Conservation (phyloP, 2,797 vertebrate genomes). For the Eurystomus glaucurus region DNA sequence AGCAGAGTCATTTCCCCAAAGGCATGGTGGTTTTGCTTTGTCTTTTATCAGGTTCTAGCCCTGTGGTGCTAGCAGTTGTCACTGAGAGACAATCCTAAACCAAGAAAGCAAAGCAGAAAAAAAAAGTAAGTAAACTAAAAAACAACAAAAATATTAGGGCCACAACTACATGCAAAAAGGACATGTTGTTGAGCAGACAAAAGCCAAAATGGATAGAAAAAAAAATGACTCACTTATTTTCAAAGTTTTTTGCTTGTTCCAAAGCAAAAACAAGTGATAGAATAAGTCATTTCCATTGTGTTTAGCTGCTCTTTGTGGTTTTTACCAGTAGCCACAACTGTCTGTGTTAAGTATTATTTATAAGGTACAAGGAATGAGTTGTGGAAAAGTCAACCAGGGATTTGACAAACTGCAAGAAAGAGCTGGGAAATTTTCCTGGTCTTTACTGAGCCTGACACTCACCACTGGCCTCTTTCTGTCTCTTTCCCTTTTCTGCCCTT, state of each 20-base stretch:
- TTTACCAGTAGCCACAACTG: conserved; percentile 65
- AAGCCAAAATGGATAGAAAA: background rate
- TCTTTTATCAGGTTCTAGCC: conserved; percentile 16
- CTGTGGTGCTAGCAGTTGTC: conserved; percentile 32
- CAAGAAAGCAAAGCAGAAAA: background rate
- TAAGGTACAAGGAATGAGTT: conserved; percentile 25
- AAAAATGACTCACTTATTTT: conserved; percentile 36
- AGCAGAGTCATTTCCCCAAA: conserved; percentile 36
- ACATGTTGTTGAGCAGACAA: background rate
- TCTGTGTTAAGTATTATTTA: conserved; percentile 62
- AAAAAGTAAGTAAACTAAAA: conserved; percentile 16
- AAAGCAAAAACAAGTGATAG: conserved; percentile 42
- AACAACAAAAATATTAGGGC: background rate
- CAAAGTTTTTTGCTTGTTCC: conserved; percentile 1
- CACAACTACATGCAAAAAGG: background rate
- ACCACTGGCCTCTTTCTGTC: background rate
- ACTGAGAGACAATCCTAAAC: conserved; percentile 40
- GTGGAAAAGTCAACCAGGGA: background rate
- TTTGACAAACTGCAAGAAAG: conserved; percentile 20
- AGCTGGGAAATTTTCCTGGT: background rate
- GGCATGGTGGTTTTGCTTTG: conserved; percentile 32
- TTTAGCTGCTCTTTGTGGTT: conserved; percentile 50
- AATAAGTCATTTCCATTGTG: conserved; percentile 60
- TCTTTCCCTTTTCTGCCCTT: background rate
- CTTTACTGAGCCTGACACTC: background rate